Evolutionary conservation across 2,888 invertebrate genomes (phyloP), one percentile per base, ranked within the genome.

Genomic region (Agriopis aurantiaria): DNA sequence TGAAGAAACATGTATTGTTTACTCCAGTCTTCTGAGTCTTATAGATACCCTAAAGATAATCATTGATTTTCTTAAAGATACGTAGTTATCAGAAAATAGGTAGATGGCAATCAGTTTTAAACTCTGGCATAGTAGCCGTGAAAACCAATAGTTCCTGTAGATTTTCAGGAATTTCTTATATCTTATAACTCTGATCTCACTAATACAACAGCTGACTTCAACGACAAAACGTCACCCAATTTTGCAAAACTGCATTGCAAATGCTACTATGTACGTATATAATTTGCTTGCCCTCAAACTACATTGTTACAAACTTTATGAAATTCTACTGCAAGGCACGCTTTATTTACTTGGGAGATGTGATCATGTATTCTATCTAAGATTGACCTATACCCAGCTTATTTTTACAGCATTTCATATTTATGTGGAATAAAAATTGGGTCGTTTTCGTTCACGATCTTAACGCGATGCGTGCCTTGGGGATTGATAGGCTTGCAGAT

Each of bases 341-440:
- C n/a, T 61, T 61, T 52, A 52, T 61, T 43, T 52, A 61, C 61
- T 61, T 52, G 52, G 12, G 43, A 41, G 60, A 60, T 14, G 33
- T n/a, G 60, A 51, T 51, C 61, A 52, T 52, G 52, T 59, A 59
- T 43, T 61, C 61, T 61, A 61, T 61, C 61, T 52, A 57, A 57
- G 60, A 40, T 49, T 51, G 61, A 61, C 49, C 61, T 51, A 12
- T 61, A 61, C 61, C 61, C 61, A 66, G 41, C 55, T 61, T 61
- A 46, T 61, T 67, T 67, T 67, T 67, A 67, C 45, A 61, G 41
- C 67, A 56, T 67, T 67, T 61, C 49, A 61, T 62, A 68, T 62
- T 62, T 68, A 68, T 68, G 62, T 68, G 45, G 40, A 57, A 23
- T 68, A 63, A 68, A 68, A 68, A 63, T 58, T 68, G 62, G 63